A percentile compares a stretch with the other conserved stretches of the same genome.
Evolutionary conservation across 1,140 invertebrate species (phyloP).

Genomic region (Gryon sp.): DNA sequence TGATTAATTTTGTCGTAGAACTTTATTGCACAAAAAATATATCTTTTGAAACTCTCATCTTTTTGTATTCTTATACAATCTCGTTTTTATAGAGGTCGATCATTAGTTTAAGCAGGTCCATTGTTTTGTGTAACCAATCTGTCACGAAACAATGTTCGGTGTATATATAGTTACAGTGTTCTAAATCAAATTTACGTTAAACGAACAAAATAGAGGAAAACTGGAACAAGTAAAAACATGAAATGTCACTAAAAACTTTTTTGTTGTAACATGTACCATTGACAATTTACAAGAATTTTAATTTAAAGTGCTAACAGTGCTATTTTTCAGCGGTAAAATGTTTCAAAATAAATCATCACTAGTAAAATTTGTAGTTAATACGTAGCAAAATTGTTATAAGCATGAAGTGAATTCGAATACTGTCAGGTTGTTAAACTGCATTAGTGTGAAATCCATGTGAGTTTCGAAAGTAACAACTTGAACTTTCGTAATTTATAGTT

Average conservation of each 20-base stretch:
- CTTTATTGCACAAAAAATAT: constrained; percentile 11
- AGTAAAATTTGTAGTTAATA: constrained; percentile 12
- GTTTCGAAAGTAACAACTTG: constrained; percentile 55
- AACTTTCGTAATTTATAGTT: constrained; percentile 66
- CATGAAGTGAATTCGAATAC: constrained; percentile 46
- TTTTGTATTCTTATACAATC: constrained; percentile 53
- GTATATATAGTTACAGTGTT: constrained; percentile 12
- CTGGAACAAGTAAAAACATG: too few species aligned
- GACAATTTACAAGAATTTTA: too few species aligned
- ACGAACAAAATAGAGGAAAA: too few species aligned
- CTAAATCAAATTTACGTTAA: too few species aligned
- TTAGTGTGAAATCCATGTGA: constrained; percentile 50
- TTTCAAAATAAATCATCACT: constrained; percentile 8
- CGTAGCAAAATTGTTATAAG: constrained; percentile 41
- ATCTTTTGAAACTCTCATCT: constrained; percentile 50
- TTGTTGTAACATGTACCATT: too few species aligned
- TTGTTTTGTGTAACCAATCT: constrained; percentile 69
- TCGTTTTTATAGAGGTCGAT: constrained; percentile 66
- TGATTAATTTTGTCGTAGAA: constrained; percentile 11
- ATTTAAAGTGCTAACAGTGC: too few species aligned
- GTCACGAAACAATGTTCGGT: constrained; percentile 68
- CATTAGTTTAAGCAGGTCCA: constrained; percentile 68
- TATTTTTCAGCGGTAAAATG: too few species aligned
- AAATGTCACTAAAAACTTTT: too few species aligned
- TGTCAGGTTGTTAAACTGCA: constrained; percentile 51